These are phyloP conservation scores for Chloropsis cyanopogon DNA, from an alignment of 2,113 vertebrate species.

Conservation along the genomic window DNA sequence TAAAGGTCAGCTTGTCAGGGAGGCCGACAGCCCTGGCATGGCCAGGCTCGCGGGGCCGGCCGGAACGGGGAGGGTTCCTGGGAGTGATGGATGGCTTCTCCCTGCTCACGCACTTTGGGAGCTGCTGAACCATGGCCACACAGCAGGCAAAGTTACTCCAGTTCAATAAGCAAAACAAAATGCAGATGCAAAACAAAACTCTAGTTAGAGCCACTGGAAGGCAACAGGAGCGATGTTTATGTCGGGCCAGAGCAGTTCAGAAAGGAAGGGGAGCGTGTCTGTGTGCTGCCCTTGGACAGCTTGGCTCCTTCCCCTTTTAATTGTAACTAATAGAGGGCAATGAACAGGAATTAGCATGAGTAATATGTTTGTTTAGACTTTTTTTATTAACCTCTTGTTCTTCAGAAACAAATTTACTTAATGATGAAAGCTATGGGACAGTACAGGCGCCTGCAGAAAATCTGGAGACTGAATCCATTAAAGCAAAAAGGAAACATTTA, in stretches of 20 bases:
- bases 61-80: background rate
- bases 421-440: background rate
- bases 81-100: constrained; percentile 45
- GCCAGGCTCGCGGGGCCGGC: background rate
- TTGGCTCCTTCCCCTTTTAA: background rate
- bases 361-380: background rate
- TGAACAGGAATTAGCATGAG: background rate
- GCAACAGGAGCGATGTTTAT: background rate
- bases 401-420: background rate
- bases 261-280: background rate
- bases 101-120: background rate
- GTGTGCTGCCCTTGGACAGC: background rate
- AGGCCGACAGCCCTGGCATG: background rate
- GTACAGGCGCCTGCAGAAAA: background rate
- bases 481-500: background rate
- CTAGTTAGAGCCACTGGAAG: background rate
- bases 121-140: constrained; percentile 5
- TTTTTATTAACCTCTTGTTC: background rate
- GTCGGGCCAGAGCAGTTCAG: background rate
- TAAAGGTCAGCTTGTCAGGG: constrained; percentile 36
- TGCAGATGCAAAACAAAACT: background rate
- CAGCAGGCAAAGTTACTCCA: constrained; percentile 30
- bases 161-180: constrained; percentile 30
- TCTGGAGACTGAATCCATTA: background rate
- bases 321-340: background rate